Evolutionary conservation across 2,797 vertebrate genomes (phyloP), one percentile per base, ranked within the genome.

Genomic region (Carapus acus): DNA sequence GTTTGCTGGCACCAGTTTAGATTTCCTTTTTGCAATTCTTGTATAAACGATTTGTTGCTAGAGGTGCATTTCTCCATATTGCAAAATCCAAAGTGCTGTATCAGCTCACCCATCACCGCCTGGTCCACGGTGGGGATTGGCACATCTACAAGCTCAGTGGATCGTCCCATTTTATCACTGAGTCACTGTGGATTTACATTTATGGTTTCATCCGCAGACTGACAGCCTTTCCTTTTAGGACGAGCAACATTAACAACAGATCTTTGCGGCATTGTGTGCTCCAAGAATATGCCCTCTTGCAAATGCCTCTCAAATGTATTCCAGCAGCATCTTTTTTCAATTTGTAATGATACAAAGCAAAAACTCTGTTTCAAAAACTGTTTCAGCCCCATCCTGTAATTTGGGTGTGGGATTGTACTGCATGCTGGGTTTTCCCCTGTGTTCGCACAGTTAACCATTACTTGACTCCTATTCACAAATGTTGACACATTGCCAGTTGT

Each of bases 141-240:
- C 24, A 27, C 24, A 5, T 27, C 5, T 27, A 27, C 4, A 27
- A 5, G 24, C 24, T 5, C 24, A 27, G 24, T 27, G 9, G 24
- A 27, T 27, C 24, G 9, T 27, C 9, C 24, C 24, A 27, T 27
- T 27, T 27, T 27, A 9, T 27, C 24, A 27, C 24, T 27, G 24
- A 27, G 24, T 27, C 24, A n/a, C n/a, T n/a, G n/a, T n/a, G n/a
- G n/a, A n/a, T n/a, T n/a, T n/a, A n/a, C n/a, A n/a, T n/a, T n/a
- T n/a, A n/a, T n/a, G n/a, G n/a, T n/a, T n/a, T n/a, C n/a, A n/a
- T n/a, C n/a, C n/a, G n/a, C n/a, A n/a, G n/a, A 72, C 80, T 66
- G 51, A 74, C 49, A 37, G 31, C 44, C 33, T 56, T 60, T 65
- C 0, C 5, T 61, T 71, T 69, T 59, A 52, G 50, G 55, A 12